These are phyloP conservation scores for Coptotermes formosanus DNA, from an alignment of 1,140 invertebrate species.

Conservation along the genomic window DNA sequence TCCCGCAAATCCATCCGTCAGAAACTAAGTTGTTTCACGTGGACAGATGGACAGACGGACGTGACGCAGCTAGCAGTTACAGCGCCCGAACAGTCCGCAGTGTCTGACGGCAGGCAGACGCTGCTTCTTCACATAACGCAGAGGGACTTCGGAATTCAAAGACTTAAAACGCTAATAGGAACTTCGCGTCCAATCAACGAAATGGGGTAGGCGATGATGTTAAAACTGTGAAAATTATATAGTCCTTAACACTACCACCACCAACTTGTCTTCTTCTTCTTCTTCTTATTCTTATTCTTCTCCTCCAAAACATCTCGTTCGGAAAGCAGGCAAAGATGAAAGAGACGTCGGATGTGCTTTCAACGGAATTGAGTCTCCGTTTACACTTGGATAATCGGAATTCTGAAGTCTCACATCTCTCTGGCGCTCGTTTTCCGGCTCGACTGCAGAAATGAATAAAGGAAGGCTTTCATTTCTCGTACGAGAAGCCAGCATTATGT, in stretches of 20 bases:
- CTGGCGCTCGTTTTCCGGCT: background rate
- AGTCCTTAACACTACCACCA: background rate
- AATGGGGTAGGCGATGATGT: background rate
- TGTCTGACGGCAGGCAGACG: too few relatives aligned
- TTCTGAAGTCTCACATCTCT: background rate
- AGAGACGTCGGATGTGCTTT: constrained; percentile 1
- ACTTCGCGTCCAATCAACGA: background rate
- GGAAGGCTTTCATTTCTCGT: background rate
- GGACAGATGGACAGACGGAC: too few relatives aligned
- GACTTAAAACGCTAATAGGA: too few relatives aligned
- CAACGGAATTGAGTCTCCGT: constrained; percentile 1
- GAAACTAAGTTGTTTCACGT: too few relatives aligned
- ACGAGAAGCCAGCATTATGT: background rate
- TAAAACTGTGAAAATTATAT: background rate
- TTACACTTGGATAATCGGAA: constrained; percentile 19
- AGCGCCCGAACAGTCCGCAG: too few relatives aligned
- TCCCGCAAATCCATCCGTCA: too few relatives aligned
- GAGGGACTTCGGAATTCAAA: too few relatives aligned
- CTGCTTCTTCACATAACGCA: too few relatives aligned
- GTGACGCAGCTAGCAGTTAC: too few relatives aligned
- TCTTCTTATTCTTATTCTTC: background rate
- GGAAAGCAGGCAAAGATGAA: constrained; percentile 4
- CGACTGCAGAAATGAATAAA: background rate
- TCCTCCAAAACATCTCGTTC: background rate
- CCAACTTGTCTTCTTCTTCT: background rate